A percentile compares a stretch with the other conserved stretches of the same genome.
phyloP scores from a whole-genome alignment of 2,113 vertebrate species.

The Cebidichthys violaceus region DNA sequence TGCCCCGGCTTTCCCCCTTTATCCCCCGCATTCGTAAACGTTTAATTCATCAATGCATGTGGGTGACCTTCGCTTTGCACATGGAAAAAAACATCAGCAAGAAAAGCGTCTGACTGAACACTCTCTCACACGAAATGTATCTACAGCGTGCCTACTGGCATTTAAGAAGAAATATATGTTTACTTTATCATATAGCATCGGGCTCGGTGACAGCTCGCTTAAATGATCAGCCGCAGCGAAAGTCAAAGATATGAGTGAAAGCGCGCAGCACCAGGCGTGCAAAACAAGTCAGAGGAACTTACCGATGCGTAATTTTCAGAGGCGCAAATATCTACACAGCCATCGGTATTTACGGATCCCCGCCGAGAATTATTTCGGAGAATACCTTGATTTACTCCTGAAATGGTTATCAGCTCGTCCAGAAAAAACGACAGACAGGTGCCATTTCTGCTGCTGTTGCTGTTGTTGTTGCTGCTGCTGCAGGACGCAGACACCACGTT shows the following conservation, averaged over 20 bases:
- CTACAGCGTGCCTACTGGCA: not conserved
- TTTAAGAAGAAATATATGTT: not conserved
- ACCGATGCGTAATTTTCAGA: conserved; percentile 68
- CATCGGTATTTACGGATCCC: conserved; percentile 37
- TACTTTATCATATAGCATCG: not conserved
- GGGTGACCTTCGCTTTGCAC: conserved; percentile 70
- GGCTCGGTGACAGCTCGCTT: conserved; percentile 4
- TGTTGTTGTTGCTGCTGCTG: conserved; percentile 56
- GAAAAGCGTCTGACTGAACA: not conserved
- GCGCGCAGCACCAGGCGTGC: conserved; percentile 31
- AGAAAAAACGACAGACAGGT: conserved; percentile 45
- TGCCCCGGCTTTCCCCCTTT: not conserved
- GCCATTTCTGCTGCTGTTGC: conserved; percentile 31
- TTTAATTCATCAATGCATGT: conserved; percentile 45
- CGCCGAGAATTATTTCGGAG: not conserved
- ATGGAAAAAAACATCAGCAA: conserved; percentile 38
- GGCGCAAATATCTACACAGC: conserved; percentile 42
- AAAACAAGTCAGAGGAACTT: conserved; percentile 70
- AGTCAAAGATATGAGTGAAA: conserved; percentile 15
- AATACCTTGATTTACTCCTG: conserved; percentile 16
- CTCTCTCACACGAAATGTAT: not conserved
- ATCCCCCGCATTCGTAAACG: not conserved
- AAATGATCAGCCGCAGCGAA: conserved; percentile 27
- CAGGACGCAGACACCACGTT: conserved; percentile 64
- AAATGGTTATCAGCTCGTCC: conserved; percentile 7